These are phyloP conservation scores for Ascidia mentula DNA, from an alignment of 23 tunicate species.

Conservation along the genomic window DNA sequence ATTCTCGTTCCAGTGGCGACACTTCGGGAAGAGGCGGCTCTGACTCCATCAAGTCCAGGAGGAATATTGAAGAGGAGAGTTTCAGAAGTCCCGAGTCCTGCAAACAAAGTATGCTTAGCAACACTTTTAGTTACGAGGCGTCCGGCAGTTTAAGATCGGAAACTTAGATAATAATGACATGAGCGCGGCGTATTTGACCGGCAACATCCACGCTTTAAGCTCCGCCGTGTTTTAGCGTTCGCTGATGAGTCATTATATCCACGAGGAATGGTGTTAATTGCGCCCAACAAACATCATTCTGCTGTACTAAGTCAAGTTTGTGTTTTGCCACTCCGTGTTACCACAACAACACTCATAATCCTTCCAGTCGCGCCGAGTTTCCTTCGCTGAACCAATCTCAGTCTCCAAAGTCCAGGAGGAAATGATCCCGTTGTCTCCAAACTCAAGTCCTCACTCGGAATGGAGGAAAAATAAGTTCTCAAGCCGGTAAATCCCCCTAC, in stretches of 20 bases:
- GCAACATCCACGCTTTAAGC: too few species aligned
- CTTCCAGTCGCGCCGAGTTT: conserved; percentile 64
- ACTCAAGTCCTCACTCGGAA: background rate
- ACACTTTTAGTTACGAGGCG: too few species aligned
- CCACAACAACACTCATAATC: too few species aligned
- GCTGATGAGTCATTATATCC: too few species aligned
- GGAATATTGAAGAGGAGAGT: conserved; percentile 60
- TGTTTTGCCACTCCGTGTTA: too few species aligned
- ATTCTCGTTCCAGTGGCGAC: conserved; percentile 24
- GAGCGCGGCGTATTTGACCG: too few species aligned
- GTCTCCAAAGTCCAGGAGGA: background rate
- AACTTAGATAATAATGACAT: too few species aligned
- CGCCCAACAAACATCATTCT: too few species aligned
- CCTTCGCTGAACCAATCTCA: conserved; percentile 82
- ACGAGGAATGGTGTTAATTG: too few species aligned
- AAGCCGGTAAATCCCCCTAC: background rate
- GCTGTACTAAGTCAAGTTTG: too few species aligned
- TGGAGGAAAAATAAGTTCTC: conserved; percentile 4
- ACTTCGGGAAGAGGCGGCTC: conserved; percentile 7
- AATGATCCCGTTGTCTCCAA: conserved; percentile 13
- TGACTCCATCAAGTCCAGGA: conserved; percentile 20
- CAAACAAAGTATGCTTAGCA: conserved; percentile 42
- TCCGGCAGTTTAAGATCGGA: too few species aligned
- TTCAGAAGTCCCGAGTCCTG: conserved; percentile 33
- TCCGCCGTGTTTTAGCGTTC: too few species aligned